Conservation (phyloP, 2,888 invertebrate species). For the Eupithecia subumbrata region DNA sequence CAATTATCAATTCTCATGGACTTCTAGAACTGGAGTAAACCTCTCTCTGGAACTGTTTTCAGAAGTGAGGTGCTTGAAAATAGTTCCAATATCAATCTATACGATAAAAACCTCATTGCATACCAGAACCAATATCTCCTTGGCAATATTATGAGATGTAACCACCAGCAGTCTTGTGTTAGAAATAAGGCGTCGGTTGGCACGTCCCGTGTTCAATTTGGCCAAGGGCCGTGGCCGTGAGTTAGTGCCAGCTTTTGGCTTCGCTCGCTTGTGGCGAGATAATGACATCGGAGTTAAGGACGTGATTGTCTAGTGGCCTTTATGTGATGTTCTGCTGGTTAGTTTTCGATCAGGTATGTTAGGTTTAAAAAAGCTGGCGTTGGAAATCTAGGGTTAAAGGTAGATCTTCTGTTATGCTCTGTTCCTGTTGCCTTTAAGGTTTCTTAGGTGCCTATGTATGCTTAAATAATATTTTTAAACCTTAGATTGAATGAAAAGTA, state of each 20-base stretch:
- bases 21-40: not conserved
- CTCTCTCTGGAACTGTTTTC: not conserved
- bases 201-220: constrained; percentile 45
- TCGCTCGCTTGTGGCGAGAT: constrained; percentile 39
- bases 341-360: constrained; percentile 1
- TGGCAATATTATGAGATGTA: constrained; percentile 20
- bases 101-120: constrained; percentile 1
- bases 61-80: not conserved
- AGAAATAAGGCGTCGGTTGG: constrained; percentile 42
- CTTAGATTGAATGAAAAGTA: not conserved
- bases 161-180: constrained; percentile 25
- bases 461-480: not conserved
- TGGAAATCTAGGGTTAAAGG: not conserved
- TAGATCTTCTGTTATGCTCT: not conserved
- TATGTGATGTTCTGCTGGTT: constrained; percentile 12
- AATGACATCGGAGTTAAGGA: constrained; percentile 44
- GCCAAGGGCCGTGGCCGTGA: constrained; percentile 45
- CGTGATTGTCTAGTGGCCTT: constrained; percentile 13
- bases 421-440: not conserved
- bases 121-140: constrained; percentile 12
- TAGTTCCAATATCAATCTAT: constrained; percentile 1
- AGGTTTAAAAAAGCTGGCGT: not conserved
- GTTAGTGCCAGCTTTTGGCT: constrained; percentile 46
- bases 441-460: not conserved
- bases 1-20: not conserved